Conservation (phyloP, 2,113 vertebrate genomes). For the Burhinus bistriatus region DNA sequence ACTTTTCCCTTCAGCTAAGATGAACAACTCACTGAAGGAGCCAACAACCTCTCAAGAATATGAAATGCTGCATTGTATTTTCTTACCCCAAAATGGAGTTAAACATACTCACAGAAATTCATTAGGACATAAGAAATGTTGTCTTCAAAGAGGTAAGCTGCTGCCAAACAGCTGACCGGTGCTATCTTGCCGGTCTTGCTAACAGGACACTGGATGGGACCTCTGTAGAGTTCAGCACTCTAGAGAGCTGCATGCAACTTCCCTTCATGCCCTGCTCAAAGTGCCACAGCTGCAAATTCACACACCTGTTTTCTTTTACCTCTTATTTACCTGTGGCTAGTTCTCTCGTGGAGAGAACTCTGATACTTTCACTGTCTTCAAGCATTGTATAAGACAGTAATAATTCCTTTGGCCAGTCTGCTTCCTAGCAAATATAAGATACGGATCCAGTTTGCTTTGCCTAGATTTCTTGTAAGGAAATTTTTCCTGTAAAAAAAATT, state of each 20-base stretch:
- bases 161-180: neutral
- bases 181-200: neutral
- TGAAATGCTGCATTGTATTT: neutral
- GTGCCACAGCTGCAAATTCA: neutral
- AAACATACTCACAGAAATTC: neutral
- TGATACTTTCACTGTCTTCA: neutral
- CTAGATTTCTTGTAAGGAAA: neutral
- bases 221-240: neutral
- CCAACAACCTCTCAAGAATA: neutral
- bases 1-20: neutral
- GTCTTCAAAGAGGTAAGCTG: neutral
- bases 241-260: neutral
- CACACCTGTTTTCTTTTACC: neutral
- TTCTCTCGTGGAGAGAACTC: neutral
- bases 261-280: neutral
- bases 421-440: neutral
- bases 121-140: neutral
- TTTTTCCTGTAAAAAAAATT: neutral
- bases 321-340: neutral
- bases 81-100: neutral
- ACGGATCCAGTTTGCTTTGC: neutral
- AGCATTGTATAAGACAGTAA: neutral
- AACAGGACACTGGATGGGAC: rapidly evolving
- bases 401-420: neutral
- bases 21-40: neutral